Conservation (phyloP, 2,113 vertebrate species). For the Sprattus sprattus region DNA sequence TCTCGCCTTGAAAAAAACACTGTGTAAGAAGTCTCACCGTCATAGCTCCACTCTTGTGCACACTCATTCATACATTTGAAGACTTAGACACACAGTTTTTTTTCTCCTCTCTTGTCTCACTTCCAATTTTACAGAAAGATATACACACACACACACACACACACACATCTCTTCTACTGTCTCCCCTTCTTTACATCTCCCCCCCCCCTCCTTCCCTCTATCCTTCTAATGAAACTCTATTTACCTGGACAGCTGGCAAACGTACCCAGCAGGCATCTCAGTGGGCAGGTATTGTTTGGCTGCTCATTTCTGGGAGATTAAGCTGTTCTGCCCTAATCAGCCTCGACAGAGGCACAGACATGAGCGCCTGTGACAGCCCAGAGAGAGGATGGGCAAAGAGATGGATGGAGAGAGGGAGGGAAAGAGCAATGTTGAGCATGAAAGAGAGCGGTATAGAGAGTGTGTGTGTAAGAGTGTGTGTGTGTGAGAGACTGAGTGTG, state of each 20-base stretch:
- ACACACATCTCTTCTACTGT: not conserved
- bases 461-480: not conserved
- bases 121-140: not conserved
- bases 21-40: not conserved
- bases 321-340: slow-evolving; percentile 22
- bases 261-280: slow-evolving; percentile 22
- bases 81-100: not conserved
- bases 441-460: not conserved
- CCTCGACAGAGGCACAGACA: not conserved
- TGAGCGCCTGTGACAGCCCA: not conserved
- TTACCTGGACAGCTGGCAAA: slow-evolving; percentile 28
- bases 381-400: not conserved
- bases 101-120: not conserved
- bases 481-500: not conserved
- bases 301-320: slow-evolving; percentile 26
- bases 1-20: too few species aligned
- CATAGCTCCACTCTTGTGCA: not conserved
- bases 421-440: not conserved
- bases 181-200: not conserved
- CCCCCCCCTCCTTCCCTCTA: not conserved
- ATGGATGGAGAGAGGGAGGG: not conserved
- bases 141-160: not conserved
- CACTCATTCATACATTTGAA: not conserved
- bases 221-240: slow-evolving; percentile 23
- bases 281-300: slow-evolving; percentile 25